Base-by-base conservation (phyloP, 2,113 vertebrate genomes). In the Laticauda colubrina region DNA sequence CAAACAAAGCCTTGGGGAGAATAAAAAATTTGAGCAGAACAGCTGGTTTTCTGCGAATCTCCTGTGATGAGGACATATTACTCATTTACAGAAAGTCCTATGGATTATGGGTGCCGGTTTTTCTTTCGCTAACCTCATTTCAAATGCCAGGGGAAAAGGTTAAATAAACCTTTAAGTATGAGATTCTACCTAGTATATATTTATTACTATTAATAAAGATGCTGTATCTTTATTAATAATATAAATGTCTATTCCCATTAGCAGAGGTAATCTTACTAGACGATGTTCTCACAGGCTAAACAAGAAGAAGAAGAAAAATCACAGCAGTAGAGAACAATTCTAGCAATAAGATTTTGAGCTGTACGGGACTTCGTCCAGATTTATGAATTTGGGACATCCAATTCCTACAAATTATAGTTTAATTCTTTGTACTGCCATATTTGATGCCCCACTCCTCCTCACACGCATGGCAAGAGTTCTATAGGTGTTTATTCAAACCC, bases 1-100 rank as follows among this genome's bases (percentile, higher is more conserved):
- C 89, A 95, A 91, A 86, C 0, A 0, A 87, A 96, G 85, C 45
- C 93, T 93, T 69, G 93, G 91, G 26, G 59, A 96, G 90, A 96
- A 96, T 94, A 89, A 92, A 94, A 94, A 95, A 96, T 69, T 93
- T 96, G 87, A 95, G 93, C 55, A 96, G 90, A 95, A 95, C 95
- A 97, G 96, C 90, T 96, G 96, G 95, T 95, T 94, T 95, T 96
- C 94, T 96, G 93, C 95, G 96, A 95, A 90, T 95, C 95, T 96
- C 91, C 95, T 59, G 96, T 92, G 94, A 96, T 95, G 94, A 97
- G 96, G 95, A 93, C 90, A 95, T 95, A 96, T 96, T 89, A 92
- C 54, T 96, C 95, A 95, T 96, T 93, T 88, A 93, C 94, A 91
- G 18, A 90, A 93, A 93, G 81, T 92, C 26, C 94, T 89, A 18